Percentiles rank a stretch among this genome's conserved stretches.
Conservation (phyloP, 2,113 vertebrate genomes). For the Ardeotis arabs region DNA sequence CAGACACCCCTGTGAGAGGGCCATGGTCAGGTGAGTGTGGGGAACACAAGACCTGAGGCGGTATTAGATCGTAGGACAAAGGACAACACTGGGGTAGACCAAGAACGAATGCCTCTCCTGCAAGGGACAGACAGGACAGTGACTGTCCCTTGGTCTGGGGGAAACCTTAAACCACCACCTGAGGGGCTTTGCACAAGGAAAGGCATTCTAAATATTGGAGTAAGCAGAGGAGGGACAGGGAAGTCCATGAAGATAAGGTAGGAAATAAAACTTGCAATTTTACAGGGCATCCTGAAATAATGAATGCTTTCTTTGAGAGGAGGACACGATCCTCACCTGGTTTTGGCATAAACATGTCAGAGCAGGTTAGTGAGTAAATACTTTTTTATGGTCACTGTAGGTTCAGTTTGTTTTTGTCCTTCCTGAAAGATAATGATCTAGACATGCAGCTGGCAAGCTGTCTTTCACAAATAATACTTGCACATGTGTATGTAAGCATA, state of each 20-base stretch:
- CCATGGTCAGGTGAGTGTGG: not conserved
- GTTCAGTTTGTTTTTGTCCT: not conserved
- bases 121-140: not conserved
- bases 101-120: not conserved
- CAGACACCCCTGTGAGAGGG: not conserved
- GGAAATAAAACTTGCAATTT: not conserved
- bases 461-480: not conserved
- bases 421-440: not conserved
- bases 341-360: not conserved
- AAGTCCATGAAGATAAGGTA: not conserved
- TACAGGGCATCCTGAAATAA: not conserved
- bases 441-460: not conserved
- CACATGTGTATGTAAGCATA: not conserved
- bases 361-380: not conserved
- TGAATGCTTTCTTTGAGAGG: not conserved
- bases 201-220: not conserved
- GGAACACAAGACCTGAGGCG: not conserved
- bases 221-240: not conserved
- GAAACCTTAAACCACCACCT: not conserved
- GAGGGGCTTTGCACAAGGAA: not conserved
- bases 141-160: not conserved
- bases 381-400: not conserved
- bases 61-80: not conserved
- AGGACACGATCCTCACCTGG: not conserved
- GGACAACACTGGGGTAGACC: not conserved